Conservation (phyloP, 2,888 invertebrate genomes). For the Drosophila sordidula region DNA sequence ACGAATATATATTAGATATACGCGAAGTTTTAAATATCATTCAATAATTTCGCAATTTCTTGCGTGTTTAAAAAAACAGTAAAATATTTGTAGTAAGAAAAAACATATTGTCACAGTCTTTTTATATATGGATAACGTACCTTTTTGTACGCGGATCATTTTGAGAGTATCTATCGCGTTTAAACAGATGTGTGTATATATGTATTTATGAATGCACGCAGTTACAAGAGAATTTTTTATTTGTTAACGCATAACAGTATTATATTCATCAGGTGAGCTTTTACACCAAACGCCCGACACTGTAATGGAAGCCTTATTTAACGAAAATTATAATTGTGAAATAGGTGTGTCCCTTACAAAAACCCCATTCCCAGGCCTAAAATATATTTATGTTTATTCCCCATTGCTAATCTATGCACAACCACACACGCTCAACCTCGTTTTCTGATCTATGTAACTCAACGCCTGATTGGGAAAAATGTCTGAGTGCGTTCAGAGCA, state of each 20-base stretch:
- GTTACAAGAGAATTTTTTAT: neutral
- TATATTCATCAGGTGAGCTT: slow-evolving; percentile 18
- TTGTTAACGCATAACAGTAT: slow-evolving; percentile 6
- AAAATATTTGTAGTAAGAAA: neutral
- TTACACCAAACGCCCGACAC: slow-evolving; percentile 4
- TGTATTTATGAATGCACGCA: neutral
- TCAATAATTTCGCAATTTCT: no score
- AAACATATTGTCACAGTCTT: neutral
- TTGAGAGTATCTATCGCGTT: neutral
- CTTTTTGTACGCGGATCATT: neutral
- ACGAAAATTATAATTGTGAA: slow-evolving; percentile 7
- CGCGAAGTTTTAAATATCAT: no score
- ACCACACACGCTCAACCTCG: no score
- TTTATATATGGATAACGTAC: neutral
- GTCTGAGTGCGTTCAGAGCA: no score
- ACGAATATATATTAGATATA: no score
- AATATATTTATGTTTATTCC: no score
- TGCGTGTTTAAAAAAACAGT: neutral
- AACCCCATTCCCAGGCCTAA: no score
- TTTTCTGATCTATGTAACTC: neutral
- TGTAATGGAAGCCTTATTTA: slow-evolving; percentile 24
- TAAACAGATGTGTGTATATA: neutral
- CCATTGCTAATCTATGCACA: no score
- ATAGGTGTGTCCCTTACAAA: neutral
- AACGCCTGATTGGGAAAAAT: neutral